phyloP scores from a whole-genome alignment of 1,140 invertebrate genomes.

The Lethrus apterus region DNA sequence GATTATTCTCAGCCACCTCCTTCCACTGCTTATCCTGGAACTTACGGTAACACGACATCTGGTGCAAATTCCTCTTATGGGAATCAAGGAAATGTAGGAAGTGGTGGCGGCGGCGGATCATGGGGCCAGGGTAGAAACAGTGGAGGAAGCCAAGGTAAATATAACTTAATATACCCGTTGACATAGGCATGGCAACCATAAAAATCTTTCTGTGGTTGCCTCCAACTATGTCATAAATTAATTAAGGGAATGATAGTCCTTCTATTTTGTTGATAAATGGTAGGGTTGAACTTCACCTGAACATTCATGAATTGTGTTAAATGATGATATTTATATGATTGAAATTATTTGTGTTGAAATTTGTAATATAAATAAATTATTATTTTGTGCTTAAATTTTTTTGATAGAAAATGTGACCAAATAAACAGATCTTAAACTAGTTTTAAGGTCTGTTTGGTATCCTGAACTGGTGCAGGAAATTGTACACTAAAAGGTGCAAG shows the following conservation, averaged over 20 bases:
- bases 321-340: not conserved
- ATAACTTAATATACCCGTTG: constrained; percentile 2
- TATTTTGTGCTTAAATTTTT: too few species aligned
- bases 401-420: too few species aligned
- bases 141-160: constrained; percentile 10
- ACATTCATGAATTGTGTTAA: constrained; percentile 15
- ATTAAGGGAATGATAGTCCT: constrained; percentile 28
- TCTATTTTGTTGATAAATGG: constrained; percentile 22
- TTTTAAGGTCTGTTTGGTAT: too few species aligned
- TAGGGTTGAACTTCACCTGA: constrained; percentile 27
- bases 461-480: too few species aligned
- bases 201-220: constrained; percentile 17
- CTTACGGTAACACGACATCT: constrained; percentile 16
- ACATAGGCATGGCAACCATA: constrained; percentile 29
- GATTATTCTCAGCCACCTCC: constrained; percentile 33
- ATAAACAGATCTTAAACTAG: too few species aligned
- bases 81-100: constrained; percentile 7
- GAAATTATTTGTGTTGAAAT: not conserved
- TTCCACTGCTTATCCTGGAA: constrained; percentile 23
- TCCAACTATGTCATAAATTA: constrained; percentile 30
- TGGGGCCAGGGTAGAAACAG: constrained; percentile 14
- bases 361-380: not conserved
- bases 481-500: too few species aligned
- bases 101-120: constrained; percentile 15
- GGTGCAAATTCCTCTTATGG: constrained; percentile 13